Percentiles rank a stretch among this genome's conserved stretches.
phyloP scores from a whole-genome alignment of 2,888 invertebrate genomes.

The Agrypnus murinus region DNA sequence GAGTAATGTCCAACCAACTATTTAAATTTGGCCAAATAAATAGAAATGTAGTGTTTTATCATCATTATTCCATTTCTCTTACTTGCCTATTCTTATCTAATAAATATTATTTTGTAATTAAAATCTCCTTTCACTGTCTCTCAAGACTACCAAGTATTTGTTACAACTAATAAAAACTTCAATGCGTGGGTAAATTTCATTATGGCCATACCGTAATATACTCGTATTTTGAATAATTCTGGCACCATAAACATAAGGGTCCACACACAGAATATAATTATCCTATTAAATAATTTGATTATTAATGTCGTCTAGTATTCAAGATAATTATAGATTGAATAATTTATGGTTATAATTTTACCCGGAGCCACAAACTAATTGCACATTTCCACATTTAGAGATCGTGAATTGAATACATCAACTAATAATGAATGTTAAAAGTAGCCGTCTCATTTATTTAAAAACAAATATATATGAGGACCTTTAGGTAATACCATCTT shows the following conservation, averaged over 20 bases:
- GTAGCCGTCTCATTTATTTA: constrained; percentile 18
- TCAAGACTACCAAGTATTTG: too few relatives aligned
- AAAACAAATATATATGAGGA: constrained; percentile 3
- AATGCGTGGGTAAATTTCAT: constrained; percentile 10
- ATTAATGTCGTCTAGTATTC: constrained; percentile 33
- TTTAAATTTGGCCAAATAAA: too few relatives aligned
- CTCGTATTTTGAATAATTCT: background rate
- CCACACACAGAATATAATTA: constrained; percentile 32
- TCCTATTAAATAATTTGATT: constrained; percentile 36
- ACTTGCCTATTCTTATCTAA: too few relatives aligned
- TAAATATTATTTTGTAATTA: too few relatives aligned
- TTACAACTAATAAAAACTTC: too few relatives aligned
- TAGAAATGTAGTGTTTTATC: too few relatives aligned
- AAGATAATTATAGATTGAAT: constrained; percentile 26
- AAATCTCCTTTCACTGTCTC: too few relatives aligned
- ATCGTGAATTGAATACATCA: constrained; percentile 23
- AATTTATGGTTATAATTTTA: constrained; percentile 27
- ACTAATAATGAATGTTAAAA: background rate
- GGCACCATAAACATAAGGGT: constrained; percentile 4
- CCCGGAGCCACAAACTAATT: constrained; percentile 23
- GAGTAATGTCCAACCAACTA: too few relatives aligned
- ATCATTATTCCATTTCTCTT: too few relatives aligned
- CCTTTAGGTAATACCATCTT: background rate
- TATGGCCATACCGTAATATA: background rate
- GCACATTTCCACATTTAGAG: constrained; percentile 17